Base-by-base conservation (phyloP, 2,888 invertebrate species). In the Xylota sylvarum region DNA sequence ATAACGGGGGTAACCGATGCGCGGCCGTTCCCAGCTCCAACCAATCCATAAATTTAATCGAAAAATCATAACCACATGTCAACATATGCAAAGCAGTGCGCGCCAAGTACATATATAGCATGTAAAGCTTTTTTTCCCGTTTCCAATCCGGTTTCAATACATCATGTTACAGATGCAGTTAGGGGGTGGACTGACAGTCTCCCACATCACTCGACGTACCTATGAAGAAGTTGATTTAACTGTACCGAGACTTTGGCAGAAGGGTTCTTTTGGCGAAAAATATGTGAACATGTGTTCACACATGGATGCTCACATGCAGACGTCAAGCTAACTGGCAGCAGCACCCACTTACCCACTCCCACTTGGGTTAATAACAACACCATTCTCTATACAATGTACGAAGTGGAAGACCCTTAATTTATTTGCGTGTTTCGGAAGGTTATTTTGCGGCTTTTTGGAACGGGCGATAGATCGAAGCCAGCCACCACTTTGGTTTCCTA, bases 1-100 rank as follows among this genome's bases (percentile, higher is more conserved):
- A 58, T 37, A 60, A 46, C 23, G 65, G 72, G 50, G 50, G 69
- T 87, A 89, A 88, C 87, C 84, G 81, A 74, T 78, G 86, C 80
- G 67, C 80, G 72, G 85, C 86, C 85, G 87, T 83, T 76, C 14
- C 14, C 73, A 79, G 84, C 79, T 85, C 83, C 72, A 87, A 84
- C 85, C 88, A 88, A 89, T 89, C 88, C 89, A 90, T 90, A 89
- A 90, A 88, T 90, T 89, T 90, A 89, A 90, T 90, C 90, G 89
- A 90, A 90, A 90, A 89, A 90, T 90, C 90, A 90, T 90, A 89
- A 89, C 89, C 89, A 89, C 89, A 89, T 89, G 89, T 89, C 89
- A 89, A 89, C 89, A 89, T 89, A 89, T 89, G 89, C 87, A 88
- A 88, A 89, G 82, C 88, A 89, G 78, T 81, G 83, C 78, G 74